These are phyloP conservation scores for Amphiduros pacificus DNA, from an alignment of 2,888 invertebrate genomes.

Conservation along the genomic window DNA sequence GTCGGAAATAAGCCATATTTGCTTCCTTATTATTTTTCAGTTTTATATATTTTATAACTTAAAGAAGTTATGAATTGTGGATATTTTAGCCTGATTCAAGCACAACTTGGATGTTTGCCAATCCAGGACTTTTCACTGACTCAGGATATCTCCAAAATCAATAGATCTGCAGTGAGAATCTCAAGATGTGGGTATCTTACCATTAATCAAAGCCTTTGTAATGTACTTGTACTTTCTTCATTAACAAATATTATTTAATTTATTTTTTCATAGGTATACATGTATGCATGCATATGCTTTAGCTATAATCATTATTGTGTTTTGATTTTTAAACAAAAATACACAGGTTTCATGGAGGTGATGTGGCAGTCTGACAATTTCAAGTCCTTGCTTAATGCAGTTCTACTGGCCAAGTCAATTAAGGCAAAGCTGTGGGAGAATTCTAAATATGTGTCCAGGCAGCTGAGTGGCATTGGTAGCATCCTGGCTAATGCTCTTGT, in stretches of 20 bases:
- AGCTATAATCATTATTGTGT: no score
- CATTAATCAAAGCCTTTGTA: no score
- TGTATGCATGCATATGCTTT: no score
- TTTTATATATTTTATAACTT: background rate
- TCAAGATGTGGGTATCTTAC: slow-evolving; percentile 68
- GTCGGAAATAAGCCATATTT: background rate
- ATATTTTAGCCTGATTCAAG: slow-evolving; percentile 72
- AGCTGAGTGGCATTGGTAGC: slow-evolving; percentile 70
- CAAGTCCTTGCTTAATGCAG: slow-evolving; percentile 65
- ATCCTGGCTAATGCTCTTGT: slow-evolving; percentile 67
- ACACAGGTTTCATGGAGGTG: slow-evolving; percentile 56
- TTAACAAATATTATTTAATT: no score
- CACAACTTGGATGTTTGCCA: slow-evolving; percentile 71
- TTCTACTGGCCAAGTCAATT: slow-evolving; percentile 71
- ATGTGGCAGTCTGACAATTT: slow-evolving; percentile 61
- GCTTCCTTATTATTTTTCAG: background rate
- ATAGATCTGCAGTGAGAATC: slow-evolving; percentile 70
- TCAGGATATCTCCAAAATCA: slow-evolving; percentile 72
- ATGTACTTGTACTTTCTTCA: no score
- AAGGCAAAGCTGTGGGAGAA: slow-evolving; percentile 75
- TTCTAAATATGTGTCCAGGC: slow-evolving; percentile 70
- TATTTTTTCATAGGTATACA: no score
- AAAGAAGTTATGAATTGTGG: background rate
- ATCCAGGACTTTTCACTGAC: slow-evolving; percentile 71
- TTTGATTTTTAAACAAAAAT: no score